Percentiles rank a stretch among this genome's conserved stretches.
phyloP scores from a whole-genome alignment of 2,113 vertebrate genomes.

The Mystacornis crossleyi region DNA sequence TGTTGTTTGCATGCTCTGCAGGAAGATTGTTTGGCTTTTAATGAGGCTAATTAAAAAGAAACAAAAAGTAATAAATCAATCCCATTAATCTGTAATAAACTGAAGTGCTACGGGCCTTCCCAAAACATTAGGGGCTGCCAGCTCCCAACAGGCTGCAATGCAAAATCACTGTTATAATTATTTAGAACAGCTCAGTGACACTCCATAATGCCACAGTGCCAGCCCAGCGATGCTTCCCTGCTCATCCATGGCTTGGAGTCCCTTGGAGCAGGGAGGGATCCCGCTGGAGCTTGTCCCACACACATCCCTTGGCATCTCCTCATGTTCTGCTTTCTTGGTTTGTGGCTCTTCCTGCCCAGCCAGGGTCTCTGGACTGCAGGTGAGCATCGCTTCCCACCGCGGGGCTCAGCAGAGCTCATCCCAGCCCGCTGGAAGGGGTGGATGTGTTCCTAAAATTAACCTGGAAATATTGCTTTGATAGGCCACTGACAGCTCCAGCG shows the following conservation, averaged over 20 bases:
- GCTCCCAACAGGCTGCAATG: not conserved
- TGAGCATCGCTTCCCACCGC: fast-evolving
- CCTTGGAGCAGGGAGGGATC: not conserved
- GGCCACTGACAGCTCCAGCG: not conserved
- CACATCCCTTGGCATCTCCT: not conserved
- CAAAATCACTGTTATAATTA: not conserved
- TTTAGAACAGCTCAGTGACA: not conserved
- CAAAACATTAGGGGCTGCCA: not conserved
- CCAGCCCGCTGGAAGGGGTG: not conserved
- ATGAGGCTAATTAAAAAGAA: slow-evolving; percentile 36
- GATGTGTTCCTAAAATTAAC: slow-evolving; percentile 35
- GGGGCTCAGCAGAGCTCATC: not conserved
- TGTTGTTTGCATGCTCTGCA: not conserved
- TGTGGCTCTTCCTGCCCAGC: not conserved
- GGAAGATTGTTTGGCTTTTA: not conserved
- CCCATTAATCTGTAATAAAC: not conserved
- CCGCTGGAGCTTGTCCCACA: not conserved
- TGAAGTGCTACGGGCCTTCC: not conserved
- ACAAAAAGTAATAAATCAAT: not conserved
- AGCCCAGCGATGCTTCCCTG: not conserved
- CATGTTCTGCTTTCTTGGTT: fast-evolving
- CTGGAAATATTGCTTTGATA: not conserved
- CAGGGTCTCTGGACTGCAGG: not conserved
- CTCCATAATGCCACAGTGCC: not conserved
- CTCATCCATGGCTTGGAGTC: not conserved